Base-by-base conservation (phyloP, 2,888 invertebrate species). In the Fragum whitleyi region DNA sequence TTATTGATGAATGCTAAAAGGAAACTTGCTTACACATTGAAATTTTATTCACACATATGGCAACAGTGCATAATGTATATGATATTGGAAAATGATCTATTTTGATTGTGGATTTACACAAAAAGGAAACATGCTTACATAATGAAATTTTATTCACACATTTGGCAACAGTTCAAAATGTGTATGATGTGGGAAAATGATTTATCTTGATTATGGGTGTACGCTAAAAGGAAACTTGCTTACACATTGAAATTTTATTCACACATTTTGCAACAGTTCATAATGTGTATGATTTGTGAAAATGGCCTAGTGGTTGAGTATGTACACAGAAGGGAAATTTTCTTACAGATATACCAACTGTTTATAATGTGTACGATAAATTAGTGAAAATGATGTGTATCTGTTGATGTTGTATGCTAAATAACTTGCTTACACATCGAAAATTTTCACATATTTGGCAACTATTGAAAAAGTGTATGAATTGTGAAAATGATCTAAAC, bases 251-350 rank as follows among this genome's bases (percentile, higher is more conserved):
- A n/a, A n/a, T n/a, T n/a, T n/a, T n/a, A n/a, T n/a, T n/a, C n/a
- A n/a, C n/a, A 23, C 77, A 77, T 59, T 23, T 23, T 5, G 32
- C 47, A 47, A 47, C 57, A 16, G 47, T 61, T 1, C 72, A 72
- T 61, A 47, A 47, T 47, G 47, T 61, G 47, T 61, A 72, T 14
- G 47, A 72, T 26, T 32, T 32, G n/a, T 65, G 29, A 39, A 9
- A 21, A 26, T 67, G n/a, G 14, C 14, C 14, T 78, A 69, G 62
- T n/a, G 29, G 36, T 0, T 59, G 32, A 42, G 47, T 53, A n/a
- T 61, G 32, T 55, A 42, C 59, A 23, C 70, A 72, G 29, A 77
- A 59, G 21, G 77, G 68, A 26, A 72, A 59, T 47, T 47, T 77
- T 0, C 36, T 57, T n/a, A 55, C 67, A 23, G 72, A 77, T 59